Evolutionary conservation across 2,888 invertebrate genomes (phyloP).

Genomic region (Xestia ashworthii): DNA sequence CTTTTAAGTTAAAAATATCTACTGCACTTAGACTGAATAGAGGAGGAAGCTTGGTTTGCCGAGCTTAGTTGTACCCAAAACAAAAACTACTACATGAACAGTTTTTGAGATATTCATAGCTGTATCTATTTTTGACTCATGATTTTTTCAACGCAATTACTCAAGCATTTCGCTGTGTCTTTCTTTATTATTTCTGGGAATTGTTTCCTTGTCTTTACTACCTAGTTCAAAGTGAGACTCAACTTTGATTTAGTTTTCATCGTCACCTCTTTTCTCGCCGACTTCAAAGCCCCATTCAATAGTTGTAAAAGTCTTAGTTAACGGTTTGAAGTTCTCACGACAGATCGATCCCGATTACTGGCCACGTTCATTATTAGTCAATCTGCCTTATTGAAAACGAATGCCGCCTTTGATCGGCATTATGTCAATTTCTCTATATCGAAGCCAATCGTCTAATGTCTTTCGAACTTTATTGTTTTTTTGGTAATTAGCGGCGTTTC

Average conservation of each 20-base stretch:
- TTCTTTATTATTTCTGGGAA: not conserved
- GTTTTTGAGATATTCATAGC: not conserved
- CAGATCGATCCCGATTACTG: conserved; percentile 84
- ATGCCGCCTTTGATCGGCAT: conserved; percentile 85
- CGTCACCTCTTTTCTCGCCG: conserved; percentile 58
- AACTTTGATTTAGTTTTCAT: not conserved
- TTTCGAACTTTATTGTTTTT: conserved; percentile 75
- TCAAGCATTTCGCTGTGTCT: not conserved
- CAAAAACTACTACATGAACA: not conserved
- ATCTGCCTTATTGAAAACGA: conserved; percentile 88
- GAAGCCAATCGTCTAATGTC: conserved; percentile 72
- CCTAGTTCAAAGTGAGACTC: not conserved
- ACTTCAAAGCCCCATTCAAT: conserved; percentile 71
- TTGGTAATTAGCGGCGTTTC: conserved; percentile 77
- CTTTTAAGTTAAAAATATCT: conserved; percentile 23
- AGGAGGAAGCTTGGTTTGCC: not conserved
- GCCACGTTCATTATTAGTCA: conserved; percentile 88
- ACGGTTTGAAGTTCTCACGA: conserved; percentile 88
- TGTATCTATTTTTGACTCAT: not conserved
- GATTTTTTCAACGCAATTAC: not conserved
- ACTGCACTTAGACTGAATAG: conserved; percentile 23
- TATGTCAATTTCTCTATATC: conserved; percentile 84
- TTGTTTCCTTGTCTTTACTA: not conserved
- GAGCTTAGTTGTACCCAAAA: not conserved
- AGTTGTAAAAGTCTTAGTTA: conserved; percentile 87